phyloP scores from a whole-genome alignment of 2,888 invertebrate species.

The Chesias legatella region DNA sequence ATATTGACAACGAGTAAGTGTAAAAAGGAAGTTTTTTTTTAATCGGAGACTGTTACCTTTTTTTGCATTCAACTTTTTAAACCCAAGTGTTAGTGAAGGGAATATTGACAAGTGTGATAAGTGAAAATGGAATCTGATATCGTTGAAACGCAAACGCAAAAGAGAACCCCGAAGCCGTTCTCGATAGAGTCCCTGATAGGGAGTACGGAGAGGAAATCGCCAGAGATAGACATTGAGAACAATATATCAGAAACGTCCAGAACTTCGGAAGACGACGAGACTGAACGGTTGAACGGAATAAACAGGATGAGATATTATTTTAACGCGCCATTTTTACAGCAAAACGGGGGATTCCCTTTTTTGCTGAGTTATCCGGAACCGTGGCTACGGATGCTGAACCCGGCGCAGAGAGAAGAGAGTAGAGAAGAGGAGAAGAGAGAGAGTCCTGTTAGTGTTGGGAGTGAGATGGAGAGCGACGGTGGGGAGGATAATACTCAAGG shows the following conservation, averaged over 20 bases:
- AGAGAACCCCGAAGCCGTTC: constrained; percentile 80
- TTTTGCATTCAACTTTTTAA: no score
- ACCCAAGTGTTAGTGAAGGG: background rate
- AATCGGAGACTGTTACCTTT: no score
- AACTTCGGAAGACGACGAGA: constrained; percentile 67
- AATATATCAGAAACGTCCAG: constrained; percentile 63
- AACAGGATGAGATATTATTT: constrained; percentile 72
- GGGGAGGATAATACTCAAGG: constrained; percentile 69
- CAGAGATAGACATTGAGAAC: constrained; percentile 72
- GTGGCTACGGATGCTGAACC: constrained; percentile 63
- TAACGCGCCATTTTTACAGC: constrained; percentile 68
- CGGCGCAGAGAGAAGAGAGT: constrained; percentile 43
- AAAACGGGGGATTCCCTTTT: constrained; percentile 71
- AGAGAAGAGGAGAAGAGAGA: constrained; percentile 64
- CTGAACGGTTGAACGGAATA: constrained; percentile 54
- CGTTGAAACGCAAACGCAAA: constrained; percentile 54
- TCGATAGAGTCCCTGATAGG: constrained; percentile 83
- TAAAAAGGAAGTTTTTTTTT: no score
- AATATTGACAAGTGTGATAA: constrained; percentile 8
- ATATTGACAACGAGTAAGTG: no score
- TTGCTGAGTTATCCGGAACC: constrained; percentile 70
- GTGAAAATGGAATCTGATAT: constrained; percentile 57
- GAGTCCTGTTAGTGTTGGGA: constrained; percentile 72
- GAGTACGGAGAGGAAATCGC: constrained; percentile 59
- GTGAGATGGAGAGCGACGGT: constrained; percentile 67